These are phyloP conservation scores for Hydrotaea diabolus DNA, from an alignment of 2,888 invertebrate genomes.

Conservation along the genomic window DNA sequence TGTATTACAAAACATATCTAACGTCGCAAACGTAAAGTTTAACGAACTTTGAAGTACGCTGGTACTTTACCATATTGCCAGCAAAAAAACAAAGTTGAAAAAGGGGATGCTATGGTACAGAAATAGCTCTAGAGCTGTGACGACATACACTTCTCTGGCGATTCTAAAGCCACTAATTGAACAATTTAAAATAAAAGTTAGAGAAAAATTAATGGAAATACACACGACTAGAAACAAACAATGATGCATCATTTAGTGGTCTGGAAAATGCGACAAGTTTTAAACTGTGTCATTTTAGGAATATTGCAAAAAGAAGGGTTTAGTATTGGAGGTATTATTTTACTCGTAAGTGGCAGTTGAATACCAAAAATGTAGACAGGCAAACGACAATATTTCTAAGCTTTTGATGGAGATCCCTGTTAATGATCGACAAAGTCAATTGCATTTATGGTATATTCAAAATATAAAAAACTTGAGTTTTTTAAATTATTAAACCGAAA, in stretches of 20 bases:
- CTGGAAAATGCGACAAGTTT: no score
- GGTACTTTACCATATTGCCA: background rate
- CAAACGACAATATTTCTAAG: no score
- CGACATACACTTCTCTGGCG: background rate
- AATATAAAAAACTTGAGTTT: no score
- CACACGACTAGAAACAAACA: background rate
- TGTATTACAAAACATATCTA: conserved; percentile 21
- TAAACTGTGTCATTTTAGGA: no score
- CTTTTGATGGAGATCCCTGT: no score
- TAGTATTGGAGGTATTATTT: no score
- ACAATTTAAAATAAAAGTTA: background rate
- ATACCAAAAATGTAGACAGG: no score
- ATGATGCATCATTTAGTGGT: background rate
- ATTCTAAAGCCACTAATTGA: background rate
- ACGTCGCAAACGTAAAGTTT: conserved; percentile 56
- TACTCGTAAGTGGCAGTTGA: no score
- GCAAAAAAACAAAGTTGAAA: background rate
- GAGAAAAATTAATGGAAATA: background rate
- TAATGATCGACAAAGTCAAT: no score
- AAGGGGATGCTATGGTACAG: background rate
- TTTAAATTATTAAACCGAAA: no score
- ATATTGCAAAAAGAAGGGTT: no score
- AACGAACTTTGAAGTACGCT: conserved; percentile 51
- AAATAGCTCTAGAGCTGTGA: background rate
- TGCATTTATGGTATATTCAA: no score